Evolutionary conservation across 2,113 vertebrate species (phyloP).

Genomic region (Pomatostomus ruficeps): DNA sequence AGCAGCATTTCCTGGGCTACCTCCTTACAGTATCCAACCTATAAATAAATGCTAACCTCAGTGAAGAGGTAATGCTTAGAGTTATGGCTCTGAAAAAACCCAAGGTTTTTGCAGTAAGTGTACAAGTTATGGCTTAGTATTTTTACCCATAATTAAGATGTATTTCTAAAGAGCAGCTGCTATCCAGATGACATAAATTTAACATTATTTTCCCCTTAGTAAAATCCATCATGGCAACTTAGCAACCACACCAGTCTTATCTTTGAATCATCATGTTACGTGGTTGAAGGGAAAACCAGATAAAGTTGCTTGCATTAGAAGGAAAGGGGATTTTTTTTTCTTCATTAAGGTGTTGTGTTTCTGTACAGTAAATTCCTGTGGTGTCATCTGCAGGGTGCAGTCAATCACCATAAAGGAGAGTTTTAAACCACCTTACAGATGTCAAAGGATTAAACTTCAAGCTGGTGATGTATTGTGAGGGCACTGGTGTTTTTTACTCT

Average conservation of each 20-base stretch:
- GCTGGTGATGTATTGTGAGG: not conserved
- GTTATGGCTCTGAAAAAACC: not conserved
- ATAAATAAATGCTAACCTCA: conserved; percentile 36
- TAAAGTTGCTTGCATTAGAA: not conserved
- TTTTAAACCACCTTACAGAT: not conserved
- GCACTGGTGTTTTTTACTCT: not conserved
- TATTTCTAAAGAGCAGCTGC: conserved; percentile 9
- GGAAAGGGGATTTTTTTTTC: not conserved
- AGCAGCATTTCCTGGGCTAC: conserved; percentile 17
- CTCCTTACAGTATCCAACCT: not conserved
- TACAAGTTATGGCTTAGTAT: conserved; percentile 17
- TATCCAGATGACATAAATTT: not conserved
- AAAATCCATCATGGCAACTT: conserved; percentile 33
- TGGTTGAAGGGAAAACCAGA: conserved; percentile 7
- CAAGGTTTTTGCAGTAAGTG: not conserved
- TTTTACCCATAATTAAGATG: conserved; percentile 57
- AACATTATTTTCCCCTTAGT: not conserved
- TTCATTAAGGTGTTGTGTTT: not conserved
- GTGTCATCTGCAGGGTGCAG: not conserved
- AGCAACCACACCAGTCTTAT: not conserved
- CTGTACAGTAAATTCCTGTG: not conserved
- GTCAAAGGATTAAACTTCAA: not conserved
- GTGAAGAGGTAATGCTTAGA: not conserved
- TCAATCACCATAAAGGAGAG: conserved; percentile 29
- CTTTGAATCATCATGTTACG: not conserved